Evolutionary conservation across 35 echinoderm and acorn worm genomes (phyloP).

Genomic region (Apostichopus japonicus): DNA sequence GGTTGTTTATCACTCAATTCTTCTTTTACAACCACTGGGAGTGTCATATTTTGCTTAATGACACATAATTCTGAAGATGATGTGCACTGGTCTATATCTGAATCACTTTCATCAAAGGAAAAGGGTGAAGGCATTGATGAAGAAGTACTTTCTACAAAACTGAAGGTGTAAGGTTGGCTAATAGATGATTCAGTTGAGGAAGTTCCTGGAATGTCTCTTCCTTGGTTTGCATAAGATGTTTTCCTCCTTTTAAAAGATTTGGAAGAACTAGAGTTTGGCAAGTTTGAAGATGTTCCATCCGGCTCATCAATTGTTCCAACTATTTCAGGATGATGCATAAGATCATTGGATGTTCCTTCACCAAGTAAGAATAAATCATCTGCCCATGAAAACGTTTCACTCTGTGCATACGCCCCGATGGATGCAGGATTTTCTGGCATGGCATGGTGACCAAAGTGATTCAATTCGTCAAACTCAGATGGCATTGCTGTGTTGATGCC

Average conservation of each 20-base stretch:
- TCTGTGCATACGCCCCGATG: background rate
- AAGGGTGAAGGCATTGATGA: background rate
- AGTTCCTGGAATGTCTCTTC: background rate
- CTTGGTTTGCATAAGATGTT: background rate
- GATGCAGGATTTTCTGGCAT: background rate
- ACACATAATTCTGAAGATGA: conserved; percentile 29
- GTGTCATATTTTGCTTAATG: background rate
- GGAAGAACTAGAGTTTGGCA: conserved; percentile 5
- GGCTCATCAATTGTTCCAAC: background rate
- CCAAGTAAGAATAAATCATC: conserved; percentile 2
- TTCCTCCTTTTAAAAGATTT: background rate
- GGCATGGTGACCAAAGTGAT: background rate
- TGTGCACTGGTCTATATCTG: conserved; percentile 10
- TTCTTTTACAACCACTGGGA: background rate
- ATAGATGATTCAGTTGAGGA: background rate
- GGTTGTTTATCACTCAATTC: background rate
- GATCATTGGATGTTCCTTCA: background rate
- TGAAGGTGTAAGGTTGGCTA: background rate
- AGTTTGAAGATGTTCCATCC: conserved; percentile 15
- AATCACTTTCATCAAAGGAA: background rate
- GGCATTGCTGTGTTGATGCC: background rate
- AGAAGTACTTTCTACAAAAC: background rate
- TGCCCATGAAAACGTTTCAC: background rate
- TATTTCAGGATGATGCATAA: conserved; percentile 25
- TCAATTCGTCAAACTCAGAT: background rate